Percentiles rank a stretch among this genome's conserved stretches.
Evolutionary conservation across 2,888 invertebrate genomes (phyloP).

Genomic region (Aphidoletes aphidimyza): DNA sequence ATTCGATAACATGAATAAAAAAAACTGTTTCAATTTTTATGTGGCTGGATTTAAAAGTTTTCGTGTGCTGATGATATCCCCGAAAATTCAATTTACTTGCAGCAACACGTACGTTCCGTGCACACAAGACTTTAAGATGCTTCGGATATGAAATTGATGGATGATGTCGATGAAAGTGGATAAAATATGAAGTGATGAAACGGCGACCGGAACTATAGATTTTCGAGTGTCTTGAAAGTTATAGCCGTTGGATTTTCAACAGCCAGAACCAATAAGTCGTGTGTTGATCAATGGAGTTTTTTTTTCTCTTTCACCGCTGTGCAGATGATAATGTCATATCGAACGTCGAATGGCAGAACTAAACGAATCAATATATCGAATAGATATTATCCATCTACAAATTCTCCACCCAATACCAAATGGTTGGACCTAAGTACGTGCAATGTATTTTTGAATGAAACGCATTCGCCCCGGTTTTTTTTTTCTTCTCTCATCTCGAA

Average conservation of each 20-base stretch:
- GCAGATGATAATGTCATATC: neutral
- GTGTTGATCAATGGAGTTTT: neutral
- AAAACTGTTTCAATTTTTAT: neutral
- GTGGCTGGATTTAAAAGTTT: neutral
- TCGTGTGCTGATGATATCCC: neutral
- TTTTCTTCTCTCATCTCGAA: too few relatives aligned
- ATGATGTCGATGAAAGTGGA: constrained; percentile 15
- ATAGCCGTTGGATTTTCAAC: constrained; percentile 17
- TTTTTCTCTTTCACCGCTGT: neutral
- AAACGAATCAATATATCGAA: neutral
- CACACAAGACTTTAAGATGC: neutral
- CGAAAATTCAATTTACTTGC: neutral
- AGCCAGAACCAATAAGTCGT: too few relatives aligned
- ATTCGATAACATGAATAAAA: neutral
- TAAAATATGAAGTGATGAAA: neutral
- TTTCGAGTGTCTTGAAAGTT: neutral
- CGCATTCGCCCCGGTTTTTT: too few relatives aligned
- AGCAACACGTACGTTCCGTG: neutral
- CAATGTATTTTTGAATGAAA: too few relatives aligned
- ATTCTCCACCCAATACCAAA: too few relatives aligned
- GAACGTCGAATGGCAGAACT: neutral
- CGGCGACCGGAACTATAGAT: neutral
- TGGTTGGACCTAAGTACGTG: too few relatives aligned
- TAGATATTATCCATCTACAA: too few relatives aligned
- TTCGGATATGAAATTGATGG: neutral